Conservation (phyloP, 2,113 vertebrate species). For the Ptilorrhoa leucosticta region DNA sequence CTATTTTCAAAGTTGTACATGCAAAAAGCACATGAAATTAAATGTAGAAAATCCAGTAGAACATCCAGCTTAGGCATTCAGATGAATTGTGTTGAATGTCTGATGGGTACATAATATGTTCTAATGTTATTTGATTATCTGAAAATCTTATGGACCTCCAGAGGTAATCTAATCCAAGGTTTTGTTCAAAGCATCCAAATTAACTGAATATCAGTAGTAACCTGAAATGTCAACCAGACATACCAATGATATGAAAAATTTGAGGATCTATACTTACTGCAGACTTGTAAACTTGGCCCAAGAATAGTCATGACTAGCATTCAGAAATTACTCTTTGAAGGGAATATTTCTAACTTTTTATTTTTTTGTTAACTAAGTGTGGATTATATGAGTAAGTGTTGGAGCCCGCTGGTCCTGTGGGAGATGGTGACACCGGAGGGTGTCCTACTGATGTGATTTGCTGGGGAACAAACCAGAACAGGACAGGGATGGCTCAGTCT, state of each 20-base stretch:
- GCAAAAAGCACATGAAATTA: not conserved
- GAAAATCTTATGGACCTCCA: not conserved
- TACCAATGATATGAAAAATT: not conserved
- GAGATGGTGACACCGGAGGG: not conserved
- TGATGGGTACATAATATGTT: not conserved
- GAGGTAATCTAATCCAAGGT: not conserved
- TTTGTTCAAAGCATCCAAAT: not conserved
- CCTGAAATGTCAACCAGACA: not conserved
- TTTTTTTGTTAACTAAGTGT: not conserved
- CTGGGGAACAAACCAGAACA: not conserved
- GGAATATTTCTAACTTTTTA: not conserved
- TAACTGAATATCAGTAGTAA: not conserved
- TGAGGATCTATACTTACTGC: not conserved
- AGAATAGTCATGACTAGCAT: not conserved
- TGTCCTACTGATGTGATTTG: not conserved
- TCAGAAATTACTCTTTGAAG: not conserved
- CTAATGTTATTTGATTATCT: not conserved
- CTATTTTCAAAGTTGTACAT: not conserved
- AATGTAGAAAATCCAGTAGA: not conserved
- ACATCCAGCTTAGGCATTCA: not conserved
- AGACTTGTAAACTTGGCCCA: not conserved
- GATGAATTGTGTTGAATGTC: not conserved
- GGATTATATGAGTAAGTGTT: rapidly evolving
- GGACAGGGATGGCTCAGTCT: not conserved
- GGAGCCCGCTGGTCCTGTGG: not conserved